Evolutionary conservation across 2,888 invertebrate genomes (phyloP).

Genomic region (Scaptomyza cyrtandrae): DNA sequence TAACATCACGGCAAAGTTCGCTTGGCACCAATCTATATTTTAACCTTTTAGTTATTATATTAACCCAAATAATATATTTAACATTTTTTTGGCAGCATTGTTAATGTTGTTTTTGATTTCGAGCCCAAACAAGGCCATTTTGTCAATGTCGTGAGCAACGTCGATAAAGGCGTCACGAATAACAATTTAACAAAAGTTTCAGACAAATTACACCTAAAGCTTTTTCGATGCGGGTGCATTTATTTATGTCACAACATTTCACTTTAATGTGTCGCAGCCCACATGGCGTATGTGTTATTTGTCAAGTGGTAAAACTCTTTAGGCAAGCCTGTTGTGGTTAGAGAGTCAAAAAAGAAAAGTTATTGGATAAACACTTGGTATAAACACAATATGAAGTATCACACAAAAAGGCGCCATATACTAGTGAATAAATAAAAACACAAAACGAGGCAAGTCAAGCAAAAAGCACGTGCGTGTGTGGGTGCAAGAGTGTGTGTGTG

Average conservation of each 20-base stretch:
- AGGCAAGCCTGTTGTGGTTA: background rate
- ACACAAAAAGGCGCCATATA: conserved; percentile 26
- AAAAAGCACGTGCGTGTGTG: conserved; percentile 38
- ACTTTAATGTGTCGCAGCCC: background rate
- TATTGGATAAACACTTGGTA: conserved; percentile 67
- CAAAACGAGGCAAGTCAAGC: conserved; percentile 57
- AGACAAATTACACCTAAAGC: background rate
- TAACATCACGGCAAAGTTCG: too few relatives aligned
- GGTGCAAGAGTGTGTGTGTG: conserved; percentile 12
- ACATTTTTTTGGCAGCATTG: background rate
- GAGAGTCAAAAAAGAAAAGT: conserved; percentile 31
- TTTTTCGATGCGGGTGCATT: conserved; percentile 27
- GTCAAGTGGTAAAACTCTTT: conserved; percentile 8
- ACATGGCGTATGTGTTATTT: conserved; percentile 23
- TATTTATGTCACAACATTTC: conserved; percentile 11
- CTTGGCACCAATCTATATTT: too few relatives aligned
- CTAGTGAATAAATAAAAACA: conserved; percentile 74
- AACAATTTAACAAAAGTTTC: background rate
- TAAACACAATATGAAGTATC: conserved; percentile 68
- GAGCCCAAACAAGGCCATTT: background rate
- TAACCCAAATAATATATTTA: background rate
- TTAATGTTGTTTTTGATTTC: background rate
- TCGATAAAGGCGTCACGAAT: conserved; percentile 13
- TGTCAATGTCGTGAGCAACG: conserved; percentile 4
- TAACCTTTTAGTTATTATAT: too few relatives aligned